Conservation (phyloP, 2,797 vertebrate genomes). For the Petrocephalus schoutedeni region DNA sequence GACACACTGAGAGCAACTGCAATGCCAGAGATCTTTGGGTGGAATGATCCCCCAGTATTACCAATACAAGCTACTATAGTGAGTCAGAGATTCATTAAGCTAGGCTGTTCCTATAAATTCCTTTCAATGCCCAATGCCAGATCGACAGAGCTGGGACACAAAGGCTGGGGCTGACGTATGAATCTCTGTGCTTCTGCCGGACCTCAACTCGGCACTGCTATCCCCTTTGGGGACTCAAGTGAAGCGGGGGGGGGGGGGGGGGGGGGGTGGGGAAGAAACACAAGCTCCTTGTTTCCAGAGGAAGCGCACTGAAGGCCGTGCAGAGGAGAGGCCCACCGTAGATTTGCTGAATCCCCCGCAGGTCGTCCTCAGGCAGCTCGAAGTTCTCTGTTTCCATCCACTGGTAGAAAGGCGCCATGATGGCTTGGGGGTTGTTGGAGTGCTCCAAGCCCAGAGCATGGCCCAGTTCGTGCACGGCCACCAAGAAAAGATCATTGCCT, state of each 20-base stretch:
- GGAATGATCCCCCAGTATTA: background rate
- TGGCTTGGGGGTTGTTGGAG: constrained; percentile 88
- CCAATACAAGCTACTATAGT: background rate
- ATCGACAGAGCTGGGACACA: background rate
- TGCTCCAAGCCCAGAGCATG: constrained; percentile 92
- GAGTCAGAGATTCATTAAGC: background rate
- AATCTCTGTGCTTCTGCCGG: background rate
- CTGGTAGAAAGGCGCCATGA: constrained; percentile 98
- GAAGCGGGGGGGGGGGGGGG: background rate
- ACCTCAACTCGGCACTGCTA: background rate
- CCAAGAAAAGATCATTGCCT: constrained; percentile 96
- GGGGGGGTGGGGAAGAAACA: background rate
- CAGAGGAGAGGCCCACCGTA: constrained; percentile 70
- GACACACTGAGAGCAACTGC: background rate
- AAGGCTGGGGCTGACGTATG: background rate
- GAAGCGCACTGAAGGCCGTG: background rate
- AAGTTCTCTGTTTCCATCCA: constrained; percentile 97
- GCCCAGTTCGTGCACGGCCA: constrained; percentile 89
- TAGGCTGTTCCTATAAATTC: background rate
- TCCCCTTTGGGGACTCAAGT: background rate
- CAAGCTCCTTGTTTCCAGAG: constrained; percentile 4
- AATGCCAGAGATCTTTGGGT: background rate
- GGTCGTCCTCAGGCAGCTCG: constrained; percentile 86
- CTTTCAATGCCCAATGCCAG: background rate
- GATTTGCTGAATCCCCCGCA: constrained; percentile 86